Evolutionary conservation across 1,140 invertebrate species (phyloP).

Genomic region (Mercenaria mercenaria): DNA sequence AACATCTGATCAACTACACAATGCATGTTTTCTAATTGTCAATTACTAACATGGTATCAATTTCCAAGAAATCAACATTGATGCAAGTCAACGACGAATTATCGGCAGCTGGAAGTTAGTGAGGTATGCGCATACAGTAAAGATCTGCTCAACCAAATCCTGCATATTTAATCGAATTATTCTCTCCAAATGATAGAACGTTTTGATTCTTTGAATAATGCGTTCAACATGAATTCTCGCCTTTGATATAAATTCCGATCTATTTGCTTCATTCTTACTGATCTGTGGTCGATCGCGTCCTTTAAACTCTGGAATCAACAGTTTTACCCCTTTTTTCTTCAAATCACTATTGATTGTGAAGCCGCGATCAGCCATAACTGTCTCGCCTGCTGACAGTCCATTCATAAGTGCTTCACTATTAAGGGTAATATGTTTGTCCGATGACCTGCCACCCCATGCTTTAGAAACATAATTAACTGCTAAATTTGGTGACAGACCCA

Average conservation of each 20-base stretch:
- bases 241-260: slow-evolving; percentile 32
- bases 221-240: slow-evolving; percentile 40
- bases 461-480: slow-evolving; percentile 23
- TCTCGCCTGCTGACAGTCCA: background rate
- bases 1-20: no score
- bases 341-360: slow-evolving; percentile 10
- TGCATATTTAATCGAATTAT: slow-evolving; percentile 40
- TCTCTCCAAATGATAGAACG: slow-evolving; percentile 6
- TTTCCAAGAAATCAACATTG: no score
- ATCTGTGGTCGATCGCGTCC: slow-evolving; percentile 34
- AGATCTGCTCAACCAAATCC: slow-evolving; percentile 20
- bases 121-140: background rate
- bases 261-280: background rate
- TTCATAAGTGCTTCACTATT: background rate
- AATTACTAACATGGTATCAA: no score
- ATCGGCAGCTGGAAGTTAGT: slow-evolving; percentile 21
- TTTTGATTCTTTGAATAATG: slow-evolving; percentile 27
- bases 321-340: slow-evolving; percentile 8
- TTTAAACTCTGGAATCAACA: slow-evolving; percentile 35
- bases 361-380: slow-evolving; percentile 31
- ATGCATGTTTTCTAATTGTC: no score
- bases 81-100: background rate
- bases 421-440: slow-evolving; percentile 37
- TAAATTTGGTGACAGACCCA: slow-evolving; percentile 17
- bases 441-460: slow-evolving; percentile 17